Evolutionary conservation across 2,797 vertebrate genomes (phyloP).

Genomic region (Chrosomus eos): DNA sequence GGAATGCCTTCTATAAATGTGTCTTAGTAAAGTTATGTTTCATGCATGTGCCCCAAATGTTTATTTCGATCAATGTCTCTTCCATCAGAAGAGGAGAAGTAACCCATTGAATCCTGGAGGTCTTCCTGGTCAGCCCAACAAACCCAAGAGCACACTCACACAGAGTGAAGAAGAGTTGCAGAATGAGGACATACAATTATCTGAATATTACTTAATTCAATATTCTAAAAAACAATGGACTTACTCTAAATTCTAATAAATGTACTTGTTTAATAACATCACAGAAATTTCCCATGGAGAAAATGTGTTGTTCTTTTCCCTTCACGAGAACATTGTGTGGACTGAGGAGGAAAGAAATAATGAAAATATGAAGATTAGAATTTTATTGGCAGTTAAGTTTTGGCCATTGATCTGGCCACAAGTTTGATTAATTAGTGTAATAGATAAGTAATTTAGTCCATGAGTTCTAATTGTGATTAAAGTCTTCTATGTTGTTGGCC

Average conservation of each 20-base stretch:
- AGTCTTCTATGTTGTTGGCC: neutral
- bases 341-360: neutral
- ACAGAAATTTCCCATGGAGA: neutral
- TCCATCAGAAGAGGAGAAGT: slow-evolving; percentile 25
- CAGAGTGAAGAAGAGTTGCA: slow-evolving; percentile 17
- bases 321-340: neutral
- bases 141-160: neutral
- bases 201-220: neutral
- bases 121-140: neutral
- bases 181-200: slow-evolving; percentile 35
- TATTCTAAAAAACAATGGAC: neutral
- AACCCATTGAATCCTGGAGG: neutral
- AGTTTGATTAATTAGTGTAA: neutral
- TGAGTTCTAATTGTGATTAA: neutral
- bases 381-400: neutral
- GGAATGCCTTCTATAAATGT: neutral
- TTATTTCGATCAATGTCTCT: slow-evolving; percentile 9
- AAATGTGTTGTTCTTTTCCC: neutral
- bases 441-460: too few species aligned
- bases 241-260: neutral
- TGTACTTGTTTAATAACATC: neutral
- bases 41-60: neutral
- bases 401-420: neutral
- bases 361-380: neutral
- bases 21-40: neutral